Base-by-base conservation (phyloP, 2,113 vertebrate genomes). In the Ciconia stormi region DNA sequence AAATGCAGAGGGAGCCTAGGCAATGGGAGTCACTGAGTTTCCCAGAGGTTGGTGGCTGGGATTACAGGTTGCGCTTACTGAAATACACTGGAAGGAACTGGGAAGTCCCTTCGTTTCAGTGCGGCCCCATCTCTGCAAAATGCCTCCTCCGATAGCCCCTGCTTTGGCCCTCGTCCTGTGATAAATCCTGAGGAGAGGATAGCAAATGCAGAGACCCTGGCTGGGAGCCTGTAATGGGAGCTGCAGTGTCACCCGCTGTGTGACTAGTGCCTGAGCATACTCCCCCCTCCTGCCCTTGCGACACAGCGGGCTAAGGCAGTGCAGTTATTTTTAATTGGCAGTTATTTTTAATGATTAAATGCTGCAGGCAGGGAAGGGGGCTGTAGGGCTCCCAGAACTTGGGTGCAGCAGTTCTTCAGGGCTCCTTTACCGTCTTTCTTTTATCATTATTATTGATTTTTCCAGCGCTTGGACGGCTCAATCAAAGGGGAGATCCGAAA, bases 401-500 rank as follows among this genome's bases (percentile, higher is more conserved):
- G 72, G 84, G 65, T 71, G 56, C 91, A 47, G 89, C 93, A 88
- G 70, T 61, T 86, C 67, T 66, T 86, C 84, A 42, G 82, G 91
- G 71, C 86, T 93, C 78, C 80, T 86, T 89, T 80, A 49, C 92
- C 93, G 78, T 53, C 83, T 87, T 6, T 62, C 82, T 90, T 89
- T 90, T 77, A 82, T 86, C 53, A 8, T 84, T 71, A 10, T 79
- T 96, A 87, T 96, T 96, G 91, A 74, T 92, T 97, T 95, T 94
- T 97, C 80, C 97, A 99, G 99, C 99, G 99, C 76, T 95, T 99
- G 97, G 99, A 99, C 87, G 99, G 99, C 76, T 99, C 99, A 13
- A 99, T 99, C 98, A 99, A 99, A 97, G 99, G 99, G 97, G 99
- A 99, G 98, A 99, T 99, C 95, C 98, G 99, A 89, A 99, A 99